Evolutionary conservation across 1,140 invertebrate genomes (phyloP), one percentile per base, ranked within the genome.

Genomic region (Drosophila arawakana): DNA sequence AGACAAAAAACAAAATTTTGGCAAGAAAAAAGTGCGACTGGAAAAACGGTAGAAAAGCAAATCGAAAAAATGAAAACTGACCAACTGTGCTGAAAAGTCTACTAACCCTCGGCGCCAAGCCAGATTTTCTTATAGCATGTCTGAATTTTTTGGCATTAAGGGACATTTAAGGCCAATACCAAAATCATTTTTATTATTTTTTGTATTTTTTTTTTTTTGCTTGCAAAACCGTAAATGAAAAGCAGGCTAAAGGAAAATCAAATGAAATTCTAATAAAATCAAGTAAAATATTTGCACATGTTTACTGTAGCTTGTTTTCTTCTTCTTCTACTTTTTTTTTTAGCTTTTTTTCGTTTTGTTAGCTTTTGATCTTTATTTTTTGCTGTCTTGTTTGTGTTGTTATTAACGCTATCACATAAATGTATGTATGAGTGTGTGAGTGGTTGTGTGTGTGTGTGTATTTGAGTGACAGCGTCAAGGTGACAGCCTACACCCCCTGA

Each of bases 231-330:
- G 75, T 71, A 70, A 58, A 7, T 13, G n/a, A 34, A 30, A 46
- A 39, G 39, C 18, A 50, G 35, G 46, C 18, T n/a, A 15, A 3
- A 55, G 46, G 2, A 11, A 71, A 37, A 59, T 47, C 71, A 79
- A 68, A 65, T 71, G 60, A 71, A 60, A 71, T 65, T 72, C 41
- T 65, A 86, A 85, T 79, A 83, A 88, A 89, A 88, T 88, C 80
- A 88, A 89, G 54, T 75, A 81, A 88, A 86, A 88, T 89, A 88
- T 88, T 88, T 88, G 80, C 80, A 82, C 83, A 86, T 80, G 76
- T 78, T 83, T 74, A 77, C 76, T 69, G 69, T 68, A 70, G 73
- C 80, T 68, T 70, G 66, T 72, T 30, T 30, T 30, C 25, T 30
- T 2, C 25, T 30, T 30, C 25, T 30, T 30, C 25, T 30, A 2